Evolutionary conservation across 2,888 invertebrate species (phyloP).

Genomic region (Linhomoeus sp.): DNA sequence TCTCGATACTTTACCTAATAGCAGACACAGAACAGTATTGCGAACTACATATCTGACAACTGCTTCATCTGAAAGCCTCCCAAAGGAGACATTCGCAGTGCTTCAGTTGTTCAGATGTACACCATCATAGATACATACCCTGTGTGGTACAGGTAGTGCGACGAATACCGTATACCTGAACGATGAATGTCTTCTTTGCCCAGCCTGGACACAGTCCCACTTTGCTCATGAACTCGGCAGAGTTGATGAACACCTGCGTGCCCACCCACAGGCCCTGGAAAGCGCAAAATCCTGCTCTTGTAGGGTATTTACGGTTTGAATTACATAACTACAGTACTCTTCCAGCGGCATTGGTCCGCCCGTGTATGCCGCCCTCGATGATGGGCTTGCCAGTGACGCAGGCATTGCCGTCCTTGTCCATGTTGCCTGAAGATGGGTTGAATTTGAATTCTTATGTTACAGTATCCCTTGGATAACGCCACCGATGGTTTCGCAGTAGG

Average conservation of each 20-base stretch:
- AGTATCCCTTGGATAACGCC: too few relatives aligned
- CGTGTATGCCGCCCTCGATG: conserved; percentile 86
- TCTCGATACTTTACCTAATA: too few relatives aligned
- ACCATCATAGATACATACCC: too few relatives aligned
- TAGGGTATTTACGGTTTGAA: too few relatives aligned
- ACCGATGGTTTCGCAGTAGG: conserved; percentile 76
- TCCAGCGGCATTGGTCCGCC: conserved; percentile 86
- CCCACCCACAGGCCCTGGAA: conserved; percentile 45
- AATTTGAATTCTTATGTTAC: not conserved
- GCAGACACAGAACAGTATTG: too few relatives aligned
- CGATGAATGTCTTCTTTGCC: conserved; percentile 82
- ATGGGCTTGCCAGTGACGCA: conserved; percentile 96
- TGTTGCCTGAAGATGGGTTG: not conserved
- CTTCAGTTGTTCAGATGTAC: too few relatives aligned
- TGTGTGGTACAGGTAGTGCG: too few relatives aligned
- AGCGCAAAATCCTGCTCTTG: too few relatives aligned
- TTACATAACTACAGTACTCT: too few relatives aligned
- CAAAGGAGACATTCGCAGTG: too few relatives aligned
- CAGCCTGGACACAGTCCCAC: conserved; percentile 66
- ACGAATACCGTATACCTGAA: conserved; percentile 44
- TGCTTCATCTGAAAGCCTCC: too few relatives aligned
- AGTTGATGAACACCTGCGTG: conserved; percentile 44
- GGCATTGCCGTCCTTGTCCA: conserved; percentile 79
- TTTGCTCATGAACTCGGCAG: conserved; percentile 73
- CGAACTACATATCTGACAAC: too few relatives aligned